These are phyloP conservation scores for Eristalinus aeneus DNA, from an alignment of 2,888 invertebrate genomes.

Conservation along the genomic window DNA sequence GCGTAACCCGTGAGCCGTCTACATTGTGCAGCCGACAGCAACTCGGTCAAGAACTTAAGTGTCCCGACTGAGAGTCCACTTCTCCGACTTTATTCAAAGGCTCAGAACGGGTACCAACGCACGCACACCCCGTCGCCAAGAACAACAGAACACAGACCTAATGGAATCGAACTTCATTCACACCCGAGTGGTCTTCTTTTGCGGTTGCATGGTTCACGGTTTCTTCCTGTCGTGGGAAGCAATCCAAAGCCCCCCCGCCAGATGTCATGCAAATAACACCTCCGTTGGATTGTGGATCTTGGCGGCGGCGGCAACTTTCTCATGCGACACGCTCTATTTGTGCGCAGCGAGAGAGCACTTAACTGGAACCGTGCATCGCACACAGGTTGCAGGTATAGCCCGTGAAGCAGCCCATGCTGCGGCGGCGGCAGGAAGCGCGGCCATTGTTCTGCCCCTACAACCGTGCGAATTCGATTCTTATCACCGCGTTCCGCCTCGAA, in stretches of 20 bases:
- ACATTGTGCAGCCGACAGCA: too few species aligned
- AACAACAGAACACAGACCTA: not conserved
- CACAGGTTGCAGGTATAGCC: conserved; percentile 44
- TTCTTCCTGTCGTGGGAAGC: conserved; percentile 53
- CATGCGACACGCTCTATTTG: conserved; percentile 63
- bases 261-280: conserved; percentile 27
- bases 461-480: conserved; percentile 55
- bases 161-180: conserved; percentile 55
- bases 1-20: too few species aligned
- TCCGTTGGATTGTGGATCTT: conserved; percentile 42
- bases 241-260: conserved; percentile 3
- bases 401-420: not conserved
- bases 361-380: conserved; percentile 60
- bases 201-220: conserved; percentile 24
- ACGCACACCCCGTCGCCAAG: not conserved
- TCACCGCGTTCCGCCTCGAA: not conserved
- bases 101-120: too few species aligned
- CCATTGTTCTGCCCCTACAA: conserved; percentile 23
- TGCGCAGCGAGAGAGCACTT: conserved; percentile 49
- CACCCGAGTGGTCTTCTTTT: conserved; percentile 50
- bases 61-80: conserved; percentile 18
- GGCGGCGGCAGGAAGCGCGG: not conserved
- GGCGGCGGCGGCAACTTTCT: conserved; percentile 22
- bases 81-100: too few species aligned
- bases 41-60: too few species aligned